phyloP scores from a whole-genome alignment of 1,140 invertebrate genomes.

The Ridgeia piscesae region DNA sequence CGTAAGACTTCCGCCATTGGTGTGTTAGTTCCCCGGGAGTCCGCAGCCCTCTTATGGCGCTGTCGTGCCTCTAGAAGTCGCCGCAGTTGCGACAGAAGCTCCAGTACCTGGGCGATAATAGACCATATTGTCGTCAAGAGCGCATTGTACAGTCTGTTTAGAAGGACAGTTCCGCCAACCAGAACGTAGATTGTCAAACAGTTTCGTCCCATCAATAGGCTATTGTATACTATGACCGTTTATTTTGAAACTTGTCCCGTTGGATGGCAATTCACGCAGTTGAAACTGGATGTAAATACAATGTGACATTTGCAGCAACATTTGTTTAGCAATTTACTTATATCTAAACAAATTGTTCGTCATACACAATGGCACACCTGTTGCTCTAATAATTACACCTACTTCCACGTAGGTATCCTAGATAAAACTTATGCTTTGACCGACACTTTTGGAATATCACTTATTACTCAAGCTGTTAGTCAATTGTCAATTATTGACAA shows the following conservation, averaged over 20 bases:
- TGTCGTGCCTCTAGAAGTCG: background rate
- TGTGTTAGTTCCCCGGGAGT: background rate
- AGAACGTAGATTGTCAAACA: background rate
- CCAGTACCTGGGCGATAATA: background rate
- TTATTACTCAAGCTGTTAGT: no score
- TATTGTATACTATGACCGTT: background rate
- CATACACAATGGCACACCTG: no score
- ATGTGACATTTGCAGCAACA: background rate
- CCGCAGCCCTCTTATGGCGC: background rate
- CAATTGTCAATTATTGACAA: no score
- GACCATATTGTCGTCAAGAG: background rate
- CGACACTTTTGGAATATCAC: no score
- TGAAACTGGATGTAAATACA: no score
- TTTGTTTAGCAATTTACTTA: no score
- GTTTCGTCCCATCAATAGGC: background rate
- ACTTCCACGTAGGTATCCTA: no score
- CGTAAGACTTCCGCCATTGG: background rate
- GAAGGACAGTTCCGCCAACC: background rate
- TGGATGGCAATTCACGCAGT: background rate
- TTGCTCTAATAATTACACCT: no score
- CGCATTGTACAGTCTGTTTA: background rate
- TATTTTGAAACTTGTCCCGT: background rate
- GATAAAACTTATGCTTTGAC: no score
- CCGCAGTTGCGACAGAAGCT: background rate
- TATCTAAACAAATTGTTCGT: no score